These are phyloP conservation scores for Sigmodon hispidus DNA, from an alignment of 2,113 vertebrate species.

Conservation along the genomic window DNA sequence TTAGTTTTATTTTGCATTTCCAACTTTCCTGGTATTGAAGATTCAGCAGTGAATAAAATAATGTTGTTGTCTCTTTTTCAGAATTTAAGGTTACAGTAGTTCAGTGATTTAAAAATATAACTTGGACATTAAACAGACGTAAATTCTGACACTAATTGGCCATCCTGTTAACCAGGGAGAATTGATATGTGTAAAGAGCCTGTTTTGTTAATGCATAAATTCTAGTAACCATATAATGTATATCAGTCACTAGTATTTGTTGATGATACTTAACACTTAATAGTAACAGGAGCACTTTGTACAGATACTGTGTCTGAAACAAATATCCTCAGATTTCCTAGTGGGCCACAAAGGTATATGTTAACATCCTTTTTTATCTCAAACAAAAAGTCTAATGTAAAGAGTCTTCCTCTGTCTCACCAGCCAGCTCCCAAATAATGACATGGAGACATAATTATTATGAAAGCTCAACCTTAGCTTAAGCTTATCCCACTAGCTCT, in stretches of 20 bases:
- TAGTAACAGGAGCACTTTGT: not conserved
- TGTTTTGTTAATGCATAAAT: not conserved
- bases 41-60: not conserved
- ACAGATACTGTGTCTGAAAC: not conserved
- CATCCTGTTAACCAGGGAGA: not conserved
- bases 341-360: not conserved
- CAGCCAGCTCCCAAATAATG: not conserved
- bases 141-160: not conserved
- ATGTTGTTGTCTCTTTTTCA: not conserved
- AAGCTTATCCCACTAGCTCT: not conserved
- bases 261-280: not conserved
- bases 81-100: not conserved
- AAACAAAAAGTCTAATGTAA: not conserved
- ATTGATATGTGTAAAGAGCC: not conserved
- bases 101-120: not conserved
- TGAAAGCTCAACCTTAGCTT: not conserved
- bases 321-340: not conserved
- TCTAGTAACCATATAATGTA: not conserved
- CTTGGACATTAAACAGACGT: not conserved
- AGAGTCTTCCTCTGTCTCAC: not conserved
- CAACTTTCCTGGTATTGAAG: not conserved
- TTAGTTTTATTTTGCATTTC: not conserved
- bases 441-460: not conserved
- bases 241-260: not conserved
- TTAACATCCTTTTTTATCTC: not conserved